Base-by-base conservation (phyloP, 53 echinoderm and acorn worm species). In the Stichopus horrens region DNA sequence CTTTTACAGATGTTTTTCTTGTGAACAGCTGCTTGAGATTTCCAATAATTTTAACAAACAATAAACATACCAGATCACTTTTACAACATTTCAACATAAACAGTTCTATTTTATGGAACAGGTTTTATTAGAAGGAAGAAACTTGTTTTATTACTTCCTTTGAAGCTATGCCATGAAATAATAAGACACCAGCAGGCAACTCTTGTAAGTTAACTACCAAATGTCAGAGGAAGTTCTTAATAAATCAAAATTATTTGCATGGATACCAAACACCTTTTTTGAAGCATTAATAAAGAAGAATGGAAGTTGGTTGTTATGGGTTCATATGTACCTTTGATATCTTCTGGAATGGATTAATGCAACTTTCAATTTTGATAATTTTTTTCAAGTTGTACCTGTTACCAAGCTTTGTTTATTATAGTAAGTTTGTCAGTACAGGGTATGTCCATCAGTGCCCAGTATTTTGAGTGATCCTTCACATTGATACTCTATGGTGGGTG, bases 81-180 rank as follows among this genome's bases (percentile, higher is more conserved):
- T 63, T 63, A 63, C 16, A 63, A 63, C 54, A 79, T 79, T 79
- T 79, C 79, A 79, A 79, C 51, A 79, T 79, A 79, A 79, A 79
- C 79, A 79, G 20, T 19, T 79, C n/a, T 6, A 8, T 14, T 52
- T 79, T n/a, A 78, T 18, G n/a, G 54, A 55, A 51, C 16, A 79
- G 51, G 19, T 79, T 79, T 79, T n/a, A n/a, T 53, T 55, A 7
- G n/a, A 13, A 79, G 53, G 10, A 52, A 78, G 54, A 79, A 53
- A 79, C 9, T 53, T 53, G 53, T 79, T 79, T 79, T 79, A 79
- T 79, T 51, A 79, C 79, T 79, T 52, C 79, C 79, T 79, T 16
- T 13, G 63, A 63, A 16, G 63, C 63, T 0, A 13, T 63, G 63
- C 10, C 11, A 13, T 63, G 63, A 63, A 63, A 63, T 63, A 13